These are phyloP conservation scores for Cataglyphis cursor DNA, from an alignment of 2,888 invertebrate species.

Conservation along the genomic window DNA sequence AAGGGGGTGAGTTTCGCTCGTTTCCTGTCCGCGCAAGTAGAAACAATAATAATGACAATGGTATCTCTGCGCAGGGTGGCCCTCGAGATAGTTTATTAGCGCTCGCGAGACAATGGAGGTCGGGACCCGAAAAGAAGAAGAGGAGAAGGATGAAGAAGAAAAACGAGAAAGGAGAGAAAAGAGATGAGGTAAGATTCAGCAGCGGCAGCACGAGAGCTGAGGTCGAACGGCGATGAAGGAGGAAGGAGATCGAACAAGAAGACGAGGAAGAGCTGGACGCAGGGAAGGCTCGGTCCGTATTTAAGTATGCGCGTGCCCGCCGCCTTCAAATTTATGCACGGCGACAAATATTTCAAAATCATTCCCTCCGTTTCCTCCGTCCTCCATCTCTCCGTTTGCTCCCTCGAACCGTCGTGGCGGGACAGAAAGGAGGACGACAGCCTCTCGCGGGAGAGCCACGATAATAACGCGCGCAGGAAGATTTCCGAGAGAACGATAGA, in stretches of 20 bases:
- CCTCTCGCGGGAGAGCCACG: constrained; percentile 65
- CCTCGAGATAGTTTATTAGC: constrained; percentile 85
- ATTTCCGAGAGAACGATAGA: constrained; percentile 36
- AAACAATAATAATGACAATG: constrained; percentile 82
- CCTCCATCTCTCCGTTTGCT: constrained; percentile 28
- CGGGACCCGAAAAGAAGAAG: constrained; percentile 85
- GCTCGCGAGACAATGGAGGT: constrained; percentile 85
- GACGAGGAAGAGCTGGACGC: constrained; percentile 52
- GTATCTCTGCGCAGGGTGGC: constrained; percentile 83
- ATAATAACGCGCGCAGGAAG: constrained; percentile 72
- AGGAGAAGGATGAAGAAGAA: constrained; percentile 69
- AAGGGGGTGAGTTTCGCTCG: constrained; percentile 71
- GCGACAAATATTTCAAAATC: constrained; percentile 86
- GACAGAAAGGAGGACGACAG: constrained; percentile 62
- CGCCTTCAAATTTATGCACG: constrained; percentile 84
- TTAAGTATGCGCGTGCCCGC: constrained; percentile 84
- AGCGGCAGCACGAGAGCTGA: constrained; percentile 70
- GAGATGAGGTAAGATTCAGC: constrained; percentile 77
- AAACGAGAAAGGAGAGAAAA: constrained; percentile 71
- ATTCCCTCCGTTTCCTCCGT: constrained; percentile 67
- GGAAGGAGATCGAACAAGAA: constrained; percentile 47
- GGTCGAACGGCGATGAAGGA: constrained; percentile 63
- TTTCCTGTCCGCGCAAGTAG: constrained; percentile 76
- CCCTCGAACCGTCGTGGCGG: constrained; percentile 37
- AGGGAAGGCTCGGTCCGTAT: constrained; percentile 81